Conservation (phyloP, 2,797 vertebrate genomes). For the Sphenopsis melanotis region DNA sequence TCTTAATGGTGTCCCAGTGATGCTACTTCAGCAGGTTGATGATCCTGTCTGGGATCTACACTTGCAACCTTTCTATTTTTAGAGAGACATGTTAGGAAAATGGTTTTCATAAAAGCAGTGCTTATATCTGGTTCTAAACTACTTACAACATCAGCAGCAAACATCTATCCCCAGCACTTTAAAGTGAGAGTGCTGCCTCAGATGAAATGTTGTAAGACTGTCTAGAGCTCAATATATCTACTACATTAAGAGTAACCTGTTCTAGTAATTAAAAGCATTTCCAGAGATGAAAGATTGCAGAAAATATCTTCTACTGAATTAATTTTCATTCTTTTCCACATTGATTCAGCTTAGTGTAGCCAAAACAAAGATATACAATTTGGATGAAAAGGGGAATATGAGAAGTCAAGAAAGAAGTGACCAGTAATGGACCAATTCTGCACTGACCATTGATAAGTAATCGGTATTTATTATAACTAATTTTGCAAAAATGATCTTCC, state of each 20-base stretch:
- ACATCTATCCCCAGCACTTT: background rate
- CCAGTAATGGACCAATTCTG: background rate
- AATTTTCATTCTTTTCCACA: background rate
- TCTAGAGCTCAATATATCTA: background rate
- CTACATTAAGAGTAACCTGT: background rate
- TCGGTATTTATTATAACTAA: background rate
- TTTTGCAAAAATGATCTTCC: background rate
- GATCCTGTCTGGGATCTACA: background rate
- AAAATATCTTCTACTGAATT: background rate
- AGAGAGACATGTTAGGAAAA: background rate
- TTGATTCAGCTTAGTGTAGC: background rate
- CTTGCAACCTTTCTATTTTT: background rate
- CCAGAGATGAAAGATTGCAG: background rate
- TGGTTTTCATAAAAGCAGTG: background rate
- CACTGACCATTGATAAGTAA: background rate
- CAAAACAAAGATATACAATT: background rate
- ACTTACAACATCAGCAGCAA: background rate
- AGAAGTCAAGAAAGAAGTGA: background rate
- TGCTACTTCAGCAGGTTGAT: background rate
- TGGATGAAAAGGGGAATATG: background rate
- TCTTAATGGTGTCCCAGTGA: background rate
- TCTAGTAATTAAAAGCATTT: conserved; percentile 19
- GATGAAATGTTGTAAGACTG: background rate
- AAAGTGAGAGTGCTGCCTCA: background rate
- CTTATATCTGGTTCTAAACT: background rate